Evolutionary conservation across 53 echinoderm and acorn worm species (phyloP).

Genomic region (Actinopyga echinites): DNA sequence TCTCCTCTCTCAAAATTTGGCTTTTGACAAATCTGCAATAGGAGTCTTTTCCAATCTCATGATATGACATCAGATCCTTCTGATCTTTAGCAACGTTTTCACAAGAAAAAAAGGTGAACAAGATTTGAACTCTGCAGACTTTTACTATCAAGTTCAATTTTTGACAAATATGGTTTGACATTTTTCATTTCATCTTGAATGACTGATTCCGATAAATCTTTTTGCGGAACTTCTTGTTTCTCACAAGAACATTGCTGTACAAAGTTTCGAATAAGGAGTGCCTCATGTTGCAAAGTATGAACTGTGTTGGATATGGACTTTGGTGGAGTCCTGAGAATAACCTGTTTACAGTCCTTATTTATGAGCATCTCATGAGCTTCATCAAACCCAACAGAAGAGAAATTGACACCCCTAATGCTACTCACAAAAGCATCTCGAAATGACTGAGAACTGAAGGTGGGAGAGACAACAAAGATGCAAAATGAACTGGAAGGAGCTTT

Average conservation of each 20-base stretch:
- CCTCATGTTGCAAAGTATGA: slow-evolving; percentile 49
- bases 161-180: slow-evolving; percentile 37
- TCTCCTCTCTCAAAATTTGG: slow-evolving; percentile 47
- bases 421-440: slow-evolving; percentile 53
- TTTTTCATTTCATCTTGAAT: slow-evolving; percentile 54
- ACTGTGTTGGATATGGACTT: slow-evolving; percentile 40
- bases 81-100: slow-evolving; percentile 40
- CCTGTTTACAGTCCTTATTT: slow-evolving; percentile 65
- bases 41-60: slow-evolving; percentile 48
- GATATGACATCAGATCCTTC: slow-evolving; percentile 39
- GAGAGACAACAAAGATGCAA: slow-evolving; percentile 41
- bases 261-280: slow-evolving; percentile 35
- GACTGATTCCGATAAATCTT: slow-evolving; percentile 50
- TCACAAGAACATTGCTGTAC: slow-evolving; percentile 21
- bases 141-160: slow-evolving; percentile 3
- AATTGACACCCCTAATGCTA: slow-evolving; percentile 44
- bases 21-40: slow-evolving; percentile 41
- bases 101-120: slow-evolving; percentile 45
- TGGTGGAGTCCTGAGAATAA: slow-evolving; percentile 41
- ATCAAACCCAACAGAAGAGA: slow-evolving; percentile 62
- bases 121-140: neutral
- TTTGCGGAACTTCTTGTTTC: slow-evolving; percentile 14
- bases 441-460: slow-evolving; percentile 44
- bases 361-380: slow-evolving; percentile 70
- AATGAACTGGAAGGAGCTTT: slow-evolving; percentile 53